Base-by-base conservation (phyloP, 2,797 vertebrate genomes). In the Pseudochaenichthys georgianus region DNA sequence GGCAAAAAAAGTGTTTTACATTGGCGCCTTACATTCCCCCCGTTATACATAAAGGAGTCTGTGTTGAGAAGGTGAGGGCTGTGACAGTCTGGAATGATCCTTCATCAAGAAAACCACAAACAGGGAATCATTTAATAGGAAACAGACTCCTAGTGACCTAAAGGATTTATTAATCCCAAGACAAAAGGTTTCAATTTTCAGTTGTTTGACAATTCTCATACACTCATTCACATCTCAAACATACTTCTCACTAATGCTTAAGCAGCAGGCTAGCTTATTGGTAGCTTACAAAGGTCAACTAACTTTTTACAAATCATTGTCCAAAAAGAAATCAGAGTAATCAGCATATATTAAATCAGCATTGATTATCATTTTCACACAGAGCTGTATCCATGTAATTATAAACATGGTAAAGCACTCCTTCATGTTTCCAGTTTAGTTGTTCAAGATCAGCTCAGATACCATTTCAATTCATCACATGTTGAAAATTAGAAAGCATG, bases 231-330 rank as follows among this genome's bases (percentile, higher is more conserved):
- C 69, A 83, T 88, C 75, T 74, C 92, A 84, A 88, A 87, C 91
- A 90, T 80, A 82, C 91, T 58, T 84, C 77, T 87, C 85, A 87
- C 80, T 86, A 89, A 90, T 84, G 81, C 68, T 86, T 87, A 93
- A 93, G 93, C 93, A 93, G 91, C 92, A 90, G 80, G 87, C 91
- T 93, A 95, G 92, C 91, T 94, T 94, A 94, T 91, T 92, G 43
- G 69, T 85, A 93, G 85, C 92, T 93, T 94, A 93, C 92, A 94
- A 94, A 93, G 87, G 82, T 90, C 79, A 91, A 86, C 87, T 86
- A 87, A 84, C 83, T 85, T 92, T 93, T 92, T 93, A 94, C 92
- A 94, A 95, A 95, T 95, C 87, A 95, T 89, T 83, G 88, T 92
- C 90, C 85, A 90, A 93, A 87, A 85, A 34, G 88, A 88, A 87